Evolutionary conservation across 2,888 invertebrate species (phyloP), one percentile per base, ranked within the genome.

Genomic region (Macrosoma leucophasiata): DNA sequence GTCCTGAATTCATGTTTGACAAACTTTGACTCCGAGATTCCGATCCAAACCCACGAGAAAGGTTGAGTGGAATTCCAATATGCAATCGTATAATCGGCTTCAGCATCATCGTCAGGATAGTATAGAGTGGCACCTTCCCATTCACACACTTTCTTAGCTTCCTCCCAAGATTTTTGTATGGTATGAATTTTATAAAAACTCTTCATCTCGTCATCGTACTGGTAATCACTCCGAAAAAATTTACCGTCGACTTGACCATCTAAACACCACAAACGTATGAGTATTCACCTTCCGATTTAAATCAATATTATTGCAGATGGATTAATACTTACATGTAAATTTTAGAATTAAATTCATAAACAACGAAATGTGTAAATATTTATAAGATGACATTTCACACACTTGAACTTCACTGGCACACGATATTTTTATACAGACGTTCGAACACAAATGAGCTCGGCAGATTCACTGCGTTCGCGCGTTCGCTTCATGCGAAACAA

Each of bases 121-220:
- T 70, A 75, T 1, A 81, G 40, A 4, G 40, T 46, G 1, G 71
- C 66, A 0, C 76, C 76, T 49, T 78, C 77, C 13, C 50, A 17
- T 1, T 50, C 53, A 36, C 78, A 79, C n/a, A 40, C 44, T 3
- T 39, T 50, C 39, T 62, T 67, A 0, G 75, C 76, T 0, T 66
- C 62, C 3, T 48, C 22, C 75, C 75, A 79, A 4, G 46, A 50
- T 35, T 53, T 62, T 3, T 55, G 56, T 10, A 64, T 26, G 0
- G 68, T 70, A 29, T 77, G 71, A 13, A 76, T 53, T 50, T 79
- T 79, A 49, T 77, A 79, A 34, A 77, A 79, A 36, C 62, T 60
- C 3, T 58, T 29, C 4, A 59, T 49, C 0, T 37, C 40, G 9
- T 64, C 57, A 33, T 74, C 27, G 36, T 55, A 77, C 4, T 33